Evolutionary conservation across 1,140 invertebrate species (phyloP), one percentile per base, ranked within the genome.

Genomic region (Drosophila sechellia): DNA sequence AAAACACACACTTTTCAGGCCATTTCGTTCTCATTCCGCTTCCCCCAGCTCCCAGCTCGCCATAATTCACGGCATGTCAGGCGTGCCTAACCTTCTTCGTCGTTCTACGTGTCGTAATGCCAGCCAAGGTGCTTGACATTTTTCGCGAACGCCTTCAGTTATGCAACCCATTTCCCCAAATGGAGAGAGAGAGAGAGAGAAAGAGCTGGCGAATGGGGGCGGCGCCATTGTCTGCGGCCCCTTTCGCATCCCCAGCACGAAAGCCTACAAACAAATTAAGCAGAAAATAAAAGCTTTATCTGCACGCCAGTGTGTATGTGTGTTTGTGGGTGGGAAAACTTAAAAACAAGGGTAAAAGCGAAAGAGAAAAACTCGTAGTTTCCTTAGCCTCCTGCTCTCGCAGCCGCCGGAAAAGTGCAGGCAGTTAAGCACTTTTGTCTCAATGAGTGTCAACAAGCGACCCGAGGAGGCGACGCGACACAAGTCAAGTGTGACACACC

Each of bases 351-450:
- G 65, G 3, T 45, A 39, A 65, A 74, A 68, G 46, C 35, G 31
- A 64, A 45, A 27, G 42, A 50, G 22, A 66, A 53, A 40, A 66
- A 11, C 25, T 60, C 42, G 46, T 74, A 83, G 74, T 83, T 69
- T 65, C 27, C 22, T 20, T 13, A 35, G 49, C 13, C 48, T 12
- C 27, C 15, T 53, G 43, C 55, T 25, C 58, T 61, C 60, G 59
- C 34, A 63, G 42, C 22, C 63, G 58, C 48, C 60, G 63, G 50
- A 66, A 89, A 89, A 87, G 84, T 87, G 85, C 84, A 77, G 61
- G 76, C 84, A 84, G 84, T 87, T 89, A 89, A 89, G 84, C 77
- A 89, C 84, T 89, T 89, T 89, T 89, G 85, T 89, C 84, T 89
- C 85, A 84, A 89, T 89, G 84, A 89, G 84, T 89, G 80, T 84